A percentile compares a stretch with the other conserved stretches of the same genome.
Evolutionary conservation across 1,140 invertebrate genomes (phyloP).

Genomic region (Drosophila nasuta): DNA sequence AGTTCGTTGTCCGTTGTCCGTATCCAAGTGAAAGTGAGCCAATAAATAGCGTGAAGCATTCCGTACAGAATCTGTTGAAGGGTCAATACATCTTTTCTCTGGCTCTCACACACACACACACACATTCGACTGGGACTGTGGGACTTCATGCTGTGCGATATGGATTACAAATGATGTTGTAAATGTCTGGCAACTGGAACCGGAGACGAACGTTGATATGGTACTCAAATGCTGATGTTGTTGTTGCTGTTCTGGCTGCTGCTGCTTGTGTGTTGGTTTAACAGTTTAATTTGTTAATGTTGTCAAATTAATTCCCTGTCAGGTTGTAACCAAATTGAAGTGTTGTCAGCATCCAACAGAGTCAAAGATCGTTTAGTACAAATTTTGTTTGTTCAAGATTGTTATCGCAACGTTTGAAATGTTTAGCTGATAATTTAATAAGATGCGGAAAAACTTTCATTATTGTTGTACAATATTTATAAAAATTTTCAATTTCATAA

Average conservation of each 20-base stretch:
- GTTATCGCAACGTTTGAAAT: not conserved
- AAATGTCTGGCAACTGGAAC: constrained; percentile 58
- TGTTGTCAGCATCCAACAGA: constrained; percentile 16
- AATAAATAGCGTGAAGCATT: constrained; percentile 82
- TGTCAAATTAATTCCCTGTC: constrained; percentile 84
- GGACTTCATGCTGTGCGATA: constrained; percentile 81
- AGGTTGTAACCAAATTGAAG: constrained; percentile 49
- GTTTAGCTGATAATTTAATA: not conserved
- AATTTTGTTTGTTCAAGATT: not conserved
- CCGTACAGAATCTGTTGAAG: constrained; percentile 60
- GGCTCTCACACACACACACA: constrained; percentile 33
- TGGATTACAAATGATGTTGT: constrained; percentile 84
- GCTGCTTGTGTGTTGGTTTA: constrained; percentile 58
- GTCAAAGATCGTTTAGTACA: constrained; percentile 9
- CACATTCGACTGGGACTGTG: constrained; percentile 39
- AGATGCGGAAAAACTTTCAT: no score
- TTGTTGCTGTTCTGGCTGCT: constrained; percentile 26
- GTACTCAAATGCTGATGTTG: constrained; percentile 39
- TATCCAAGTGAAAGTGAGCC: constrained; percentile 75
- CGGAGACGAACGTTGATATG: constrained; percentile 30
- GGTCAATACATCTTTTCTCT: constrained; percentile 78
- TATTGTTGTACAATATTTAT: no score
- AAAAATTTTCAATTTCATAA: no score
- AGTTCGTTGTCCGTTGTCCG: constrained; percentile 12
- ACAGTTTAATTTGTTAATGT: constrained; percentile 84